phyloP scores from a whole-genome alignment of 2,113 vertebrate genomes.

The Pungitius pungitius region DNA sequence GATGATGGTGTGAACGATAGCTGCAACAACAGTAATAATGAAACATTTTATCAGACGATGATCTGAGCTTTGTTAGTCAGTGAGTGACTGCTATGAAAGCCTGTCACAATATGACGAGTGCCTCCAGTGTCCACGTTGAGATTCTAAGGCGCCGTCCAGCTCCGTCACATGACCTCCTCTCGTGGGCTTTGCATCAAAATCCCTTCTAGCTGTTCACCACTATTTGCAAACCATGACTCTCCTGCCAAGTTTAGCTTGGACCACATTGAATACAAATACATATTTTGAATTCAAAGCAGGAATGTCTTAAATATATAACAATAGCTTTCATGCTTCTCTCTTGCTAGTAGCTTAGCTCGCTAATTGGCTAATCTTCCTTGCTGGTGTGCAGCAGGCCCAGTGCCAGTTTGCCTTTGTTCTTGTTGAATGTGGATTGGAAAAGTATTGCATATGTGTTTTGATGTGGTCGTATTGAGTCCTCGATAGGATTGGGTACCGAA shows the following conservation, averaged over 20 bases:
- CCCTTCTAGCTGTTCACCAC: background rate
- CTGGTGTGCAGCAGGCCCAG: background rate
- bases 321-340: background rate
- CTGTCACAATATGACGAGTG: background rate
- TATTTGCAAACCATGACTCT: no score
- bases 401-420: no score
- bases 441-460: background rate
- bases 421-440: background rate
- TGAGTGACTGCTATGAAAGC: background rate
- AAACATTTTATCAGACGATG: slow-evolving; percentile 1
- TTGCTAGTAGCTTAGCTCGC: background rate
- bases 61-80: background rate
- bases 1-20: slow-evolving; percentile 16
- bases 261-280: no score
- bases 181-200: no score
- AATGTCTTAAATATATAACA: no score
- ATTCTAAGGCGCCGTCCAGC: no score
- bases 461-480: background rate
- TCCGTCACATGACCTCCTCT: no score
- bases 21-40: slow-evolving; percentile 5
- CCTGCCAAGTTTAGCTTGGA: no score
- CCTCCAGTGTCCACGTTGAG: no score
- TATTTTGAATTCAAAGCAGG: no score
- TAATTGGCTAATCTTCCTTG: background rate
- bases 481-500: no score